Base-by-base conservation (phyloP, 1,140 invertebrate species). In the Heliothis subflexa region DNA sequence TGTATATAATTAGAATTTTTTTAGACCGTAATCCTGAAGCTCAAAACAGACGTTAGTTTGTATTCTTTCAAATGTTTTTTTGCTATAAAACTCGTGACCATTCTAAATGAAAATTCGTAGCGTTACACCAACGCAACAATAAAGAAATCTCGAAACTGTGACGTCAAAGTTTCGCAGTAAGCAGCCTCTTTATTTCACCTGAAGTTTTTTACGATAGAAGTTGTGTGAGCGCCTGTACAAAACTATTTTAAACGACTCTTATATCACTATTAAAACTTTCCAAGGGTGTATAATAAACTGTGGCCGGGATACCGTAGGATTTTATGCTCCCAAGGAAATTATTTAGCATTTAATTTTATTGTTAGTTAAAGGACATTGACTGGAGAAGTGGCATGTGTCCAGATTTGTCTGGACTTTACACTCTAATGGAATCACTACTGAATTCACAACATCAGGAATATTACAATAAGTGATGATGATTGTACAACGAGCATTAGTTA, bases 171-270 rank as follows among this genome's bases (percentile, higher is more conserved):
- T 78, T 79, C 49, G 49, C 54, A 66, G 77, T 57, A 78, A 81
- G 45, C 73, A 47, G 68, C 68, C 45, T 61, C 61, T 50, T 80
- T 55, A 40, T 64, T 81, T 70, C 78, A 81, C 81, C 78, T 82
- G 79, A 82, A 89, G 82, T 54, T 87, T 87, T 87, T 84, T 84
- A 84, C 84, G 83, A 80, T 83, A 81, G 68, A 85, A 80, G 57
- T 82, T 82, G 49, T 14, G 28, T 52, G 33, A 59, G 62, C 71
- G 80, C 70, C 77, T 71, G 75, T 66, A 62, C 75, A 68, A 86
- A 88, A 85, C 85, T 84, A 88, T 91, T 88, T 87, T 86, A 87
- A 88, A 82, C 84, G 81, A 86, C 88, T 91, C 90, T 90, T 86
- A 89, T 87, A 86, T 86, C 80, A 83, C 85, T 88, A 88, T 87